Percentiles rank a stretch among this genome's conserved stretches.
phyloP scores from a whole-genome alignment of 2,888 invertebrate species.

The Hyposoter didymator region DNA sequence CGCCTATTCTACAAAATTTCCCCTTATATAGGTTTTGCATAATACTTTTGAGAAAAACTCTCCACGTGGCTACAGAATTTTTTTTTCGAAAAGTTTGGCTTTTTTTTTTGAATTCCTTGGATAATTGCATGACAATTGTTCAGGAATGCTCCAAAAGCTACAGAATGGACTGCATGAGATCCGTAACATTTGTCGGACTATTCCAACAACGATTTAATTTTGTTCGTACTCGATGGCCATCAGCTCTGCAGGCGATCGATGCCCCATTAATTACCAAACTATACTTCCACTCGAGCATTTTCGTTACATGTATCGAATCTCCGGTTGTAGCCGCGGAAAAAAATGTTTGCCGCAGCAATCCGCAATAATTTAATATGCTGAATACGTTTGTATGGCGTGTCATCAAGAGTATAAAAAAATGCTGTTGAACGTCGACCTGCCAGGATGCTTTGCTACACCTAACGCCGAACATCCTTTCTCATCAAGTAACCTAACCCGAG shows the following conservation, averaged over 20 bases:
- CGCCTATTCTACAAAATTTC: no score
- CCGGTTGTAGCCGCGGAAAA: neutral
- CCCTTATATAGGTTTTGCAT: no score
- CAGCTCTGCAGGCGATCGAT: neutral
- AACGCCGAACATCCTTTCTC: neutral
- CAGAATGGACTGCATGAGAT: neutral
- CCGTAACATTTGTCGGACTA: neutral
- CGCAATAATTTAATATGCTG: neutral
- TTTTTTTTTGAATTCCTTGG: no score
- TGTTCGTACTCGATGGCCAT: neutral
- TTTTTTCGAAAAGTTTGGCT: no score
- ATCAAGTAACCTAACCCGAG: constrained; percentile 24
- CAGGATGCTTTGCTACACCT: neutral
- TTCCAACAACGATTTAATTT: neutral
- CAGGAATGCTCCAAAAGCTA: no score
- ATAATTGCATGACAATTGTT: no score
- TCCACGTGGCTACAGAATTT: no score
- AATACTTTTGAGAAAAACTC: no score
- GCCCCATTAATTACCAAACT: neutral
- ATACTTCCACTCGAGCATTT: neutral
- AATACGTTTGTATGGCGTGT: neutral
- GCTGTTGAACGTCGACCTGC: neutral
- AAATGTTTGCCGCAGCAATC: neutral
- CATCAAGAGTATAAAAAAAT: neutral
- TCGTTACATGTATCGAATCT: neutral